Conservation (phyloP, 2,797 vertebrate genomes). For the Semaprochilodus insignis region DNA sequence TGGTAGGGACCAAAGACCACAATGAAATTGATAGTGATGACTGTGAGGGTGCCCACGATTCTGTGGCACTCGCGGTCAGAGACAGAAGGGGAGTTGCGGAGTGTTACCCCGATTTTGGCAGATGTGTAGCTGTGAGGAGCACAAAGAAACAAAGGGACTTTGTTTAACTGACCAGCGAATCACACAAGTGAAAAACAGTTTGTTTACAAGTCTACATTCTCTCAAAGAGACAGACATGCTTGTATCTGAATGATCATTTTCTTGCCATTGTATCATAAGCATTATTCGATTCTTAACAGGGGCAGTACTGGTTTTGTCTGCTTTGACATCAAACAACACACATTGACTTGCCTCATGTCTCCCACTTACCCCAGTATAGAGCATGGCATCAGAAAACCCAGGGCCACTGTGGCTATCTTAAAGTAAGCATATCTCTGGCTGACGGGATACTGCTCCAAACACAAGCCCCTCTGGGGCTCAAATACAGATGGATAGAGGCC, state of each 20-base stretch:
- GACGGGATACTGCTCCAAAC: slow-evolving; percentile 80
- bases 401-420: slow-evolving; percentile 76
- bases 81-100: slow-evolving; percentile 77
- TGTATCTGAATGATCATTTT: slow-evolving; percentile 28
- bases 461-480: slow-evolving; percentile 67
- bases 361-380: slow-evolving; percentile 80
- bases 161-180: not conserved
- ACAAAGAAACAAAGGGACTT: not conserved
- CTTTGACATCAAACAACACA: not conserved
- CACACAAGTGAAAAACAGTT: not conserved
- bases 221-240: slow-evolving; percentile 30
- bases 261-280: not conserved
- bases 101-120: slow-evolving; percentile 75
- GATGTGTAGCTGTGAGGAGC: slow-evolving; percentile 77
- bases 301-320: slow-evolving; percentile 1
- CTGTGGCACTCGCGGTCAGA: slow-evolving; percentile 75
- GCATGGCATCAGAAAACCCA: slow-evolving; percentile 82
- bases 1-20: slow-evolving; percentile 83
- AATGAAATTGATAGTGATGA: slow-evolving; percentile 82
- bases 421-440: slow-evolving; percentile 76
- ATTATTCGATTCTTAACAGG: not conserved
- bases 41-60: slow-evolving; percentile 78
- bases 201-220: slow-evolving; percentile 26
- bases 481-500: slow-evolving; percentile 81
- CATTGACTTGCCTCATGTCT: not conserved